A percentile compares a stretch with the other conserved stretches of the same genome.
Conservation (phyloP, 2,113 vertebrate genomes). For the Saccopteryx bilineata region DNA sequence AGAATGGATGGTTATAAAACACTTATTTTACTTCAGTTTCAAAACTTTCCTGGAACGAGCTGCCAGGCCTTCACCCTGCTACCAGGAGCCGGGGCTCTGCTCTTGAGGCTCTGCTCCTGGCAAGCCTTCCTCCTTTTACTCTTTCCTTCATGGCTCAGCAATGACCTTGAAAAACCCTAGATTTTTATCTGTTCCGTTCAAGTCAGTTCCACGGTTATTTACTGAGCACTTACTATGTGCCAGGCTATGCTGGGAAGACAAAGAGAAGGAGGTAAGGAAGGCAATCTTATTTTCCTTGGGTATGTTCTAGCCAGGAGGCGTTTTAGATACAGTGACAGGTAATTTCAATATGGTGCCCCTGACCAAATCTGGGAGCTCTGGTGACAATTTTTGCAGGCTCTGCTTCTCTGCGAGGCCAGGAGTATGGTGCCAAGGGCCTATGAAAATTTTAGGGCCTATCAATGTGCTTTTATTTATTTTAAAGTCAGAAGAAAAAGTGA, state of each 20-base stretch:
- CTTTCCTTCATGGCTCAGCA: background rate
- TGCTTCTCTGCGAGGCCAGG: background rate
- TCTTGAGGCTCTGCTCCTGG: background rate
- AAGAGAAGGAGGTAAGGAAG: background rate
- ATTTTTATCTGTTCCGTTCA: background rate
- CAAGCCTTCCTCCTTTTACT: background rate
- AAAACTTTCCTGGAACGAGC: constrained; percentile 63
- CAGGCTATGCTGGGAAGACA: background rate
- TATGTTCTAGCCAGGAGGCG: background rate
- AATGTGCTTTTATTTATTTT: constrained; percentile 27
- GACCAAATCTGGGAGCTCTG: background rate
- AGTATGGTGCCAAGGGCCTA: background rate
- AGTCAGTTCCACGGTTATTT: background rate
- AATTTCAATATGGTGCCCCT: background rate
- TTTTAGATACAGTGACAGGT: background rate
- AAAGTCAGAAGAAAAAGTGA: background rate
- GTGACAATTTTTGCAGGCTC: accelerated
- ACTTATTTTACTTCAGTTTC: constrained; percentile 69
- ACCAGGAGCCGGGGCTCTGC: constrained; percentile 36
- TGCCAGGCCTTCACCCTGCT: constrained; percentile 46
- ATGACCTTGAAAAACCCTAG: constrained; percentile 54
- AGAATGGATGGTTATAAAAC: constrained; percentile 57
- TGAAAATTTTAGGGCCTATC: background rate
- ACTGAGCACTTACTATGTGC: background rate
- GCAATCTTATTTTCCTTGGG: background rate